Evolutionary conservation across 2,888 invertebrate species (phyloP), one percentile per base, ranked within the genome.

Genomic region (Stegophylla sp.): DNA sequence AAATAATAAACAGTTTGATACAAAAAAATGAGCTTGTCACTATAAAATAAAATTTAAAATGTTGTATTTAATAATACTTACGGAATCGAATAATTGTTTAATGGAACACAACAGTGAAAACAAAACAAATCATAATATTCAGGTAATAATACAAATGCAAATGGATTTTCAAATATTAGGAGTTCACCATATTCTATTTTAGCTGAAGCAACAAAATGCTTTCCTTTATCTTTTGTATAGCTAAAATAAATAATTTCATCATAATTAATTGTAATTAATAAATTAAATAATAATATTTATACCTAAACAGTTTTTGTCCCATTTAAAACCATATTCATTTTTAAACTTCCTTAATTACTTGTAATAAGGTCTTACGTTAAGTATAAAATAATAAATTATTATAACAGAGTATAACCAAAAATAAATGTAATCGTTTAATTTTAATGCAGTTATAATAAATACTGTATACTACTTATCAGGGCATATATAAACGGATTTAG

Each of bases 81-180:
- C 90, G 93, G 92, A 84, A 92, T 87, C 41, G 90, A 89, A 84
- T 90, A 67, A 13, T 61, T 89, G 77, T 89, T 86, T 72, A 90
- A 87, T 2, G 86, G 85, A 41, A 87, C 86, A 84, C 92, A 92
- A 86, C 97, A 97, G 84, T 91, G 89, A 84, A 93, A 92, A 86
- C 96, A 97, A 85, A 89, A 86, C 84, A 88, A 86, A 43, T 86
- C 85, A 83, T 87, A 87, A 84, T 88, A 86, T 82, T 90, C 89
- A 13, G 89, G 88, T 15, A 90, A 89, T 86, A 92, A 86, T 2
- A 95, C 93, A 86, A 93, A 93, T 1, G 93, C 91, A 86, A 92
- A 93, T 0, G 96, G 93, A 84, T 91, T 90, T 86, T 97, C 97
- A 0, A 91, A 89, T 86, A 95, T 93, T 56, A 97, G 86, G 0